phyloP scores from a whole-genome alignment of 2,113 vertebrate genomes.

The Mohoua ochrocephala region DNA sequence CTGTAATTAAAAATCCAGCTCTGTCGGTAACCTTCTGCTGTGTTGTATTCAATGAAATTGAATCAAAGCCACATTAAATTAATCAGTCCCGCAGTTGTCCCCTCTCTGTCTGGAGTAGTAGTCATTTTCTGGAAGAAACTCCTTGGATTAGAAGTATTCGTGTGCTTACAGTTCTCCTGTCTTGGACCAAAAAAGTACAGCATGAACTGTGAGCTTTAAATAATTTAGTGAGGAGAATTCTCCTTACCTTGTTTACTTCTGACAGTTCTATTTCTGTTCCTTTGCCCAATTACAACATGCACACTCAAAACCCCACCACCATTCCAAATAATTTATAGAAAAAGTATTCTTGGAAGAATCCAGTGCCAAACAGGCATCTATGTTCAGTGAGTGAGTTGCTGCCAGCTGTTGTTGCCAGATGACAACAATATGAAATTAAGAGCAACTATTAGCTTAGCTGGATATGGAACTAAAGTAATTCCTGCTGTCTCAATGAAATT shows the following conservation, averaged over 20 bases:
- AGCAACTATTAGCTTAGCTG: neutral
- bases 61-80: neutral
- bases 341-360: neutral
- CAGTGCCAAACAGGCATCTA: neutral
- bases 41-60: neutral
- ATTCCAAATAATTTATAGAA: neutral
- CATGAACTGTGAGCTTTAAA: neutral
- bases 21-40: neutral
- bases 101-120: neutral
- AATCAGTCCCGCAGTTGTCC: neutral
- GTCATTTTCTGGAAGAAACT: neutral
- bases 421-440: slow-evolving; percentile 7
- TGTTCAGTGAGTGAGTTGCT: neutral
- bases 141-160: neutral
- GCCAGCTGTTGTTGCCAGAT: neutral
- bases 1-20: neutral
- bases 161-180: neutral
- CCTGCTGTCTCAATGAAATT: neutral
- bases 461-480: neutral
- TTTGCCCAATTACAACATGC: neutral
- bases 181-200: neutral
- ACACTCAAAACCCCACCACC: neutral
- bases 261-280: neutral
- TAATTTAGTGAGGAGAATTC: neutral
- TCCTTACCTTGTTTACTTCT: neutral